A percentile compares a stretch with the other conserved stretches of the same genome.
phyloP scores from a whole-genome alignment of 2,113 vertebrate species.

The Pygoscelis adeliae region DNA sequence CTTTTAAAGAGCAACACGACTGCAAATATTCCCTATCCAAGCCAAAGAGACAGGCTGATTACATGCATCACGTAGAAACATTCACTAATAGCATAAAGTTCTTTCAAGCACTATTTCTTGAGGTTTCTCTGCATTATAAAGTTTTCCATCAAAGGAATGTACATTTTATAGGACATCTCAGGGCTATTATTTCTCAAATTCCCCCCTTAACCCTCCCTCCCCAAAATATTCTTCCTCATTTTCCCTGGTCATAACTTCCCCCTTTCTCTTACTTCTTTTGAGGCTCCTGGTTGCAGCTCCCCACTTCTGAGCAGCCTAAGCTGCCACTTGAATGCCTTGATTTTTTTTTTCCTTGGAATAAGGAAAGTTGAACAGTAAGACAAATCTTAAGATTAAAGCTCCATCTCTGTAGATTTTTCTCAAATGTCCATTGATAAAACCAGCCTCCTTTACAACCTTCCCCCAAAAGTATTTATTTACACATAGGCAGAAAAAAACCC shows the following conservation, averaged over 20 bases:
- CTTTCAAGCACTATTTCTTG: slow-evolving; percentile 60
- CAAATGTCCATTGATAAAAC: slow-evolving; percentile 33
- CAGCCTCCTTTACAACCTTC: slow-evolving; percentile 1
- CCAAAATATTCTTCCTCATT: slow-evolving; percentile 14
- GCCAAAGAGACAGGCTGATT: slow-evolving; percentile 17
- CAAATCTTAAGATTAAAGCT: slow-evolving; percentile 62
- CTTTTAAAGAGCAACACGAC: slow-evolving; percentile 31
- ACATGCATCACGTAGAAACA: slow-evolving; percentile 28
- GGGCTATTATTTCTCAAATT: slow-evolving; percentile 13
- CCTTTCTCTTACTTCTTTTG: background rate
- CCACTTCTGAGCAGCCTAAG: slow-evolving; percentile 14
- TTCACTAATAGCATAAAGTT: background rate
- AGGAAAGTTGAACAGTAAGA: slow-evolving; percentile 55
- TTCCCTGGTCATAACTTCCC: background rate
- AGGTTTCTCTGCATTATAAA: slow-evolving; percentile 29
- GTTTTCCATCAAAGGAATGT: slow-evolving; percentile 41
- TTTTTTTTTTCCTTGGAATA: slow-evolving; percentile 19
- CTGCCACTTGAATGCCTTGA: slow-evolving; percentile 25
- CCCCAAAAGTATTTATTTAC: slow-evolving; percentile 69
- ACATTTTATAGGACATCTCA: slow-evolving; percentile 35
- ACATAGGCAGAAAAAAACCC: slow-evolving; percentile 48
- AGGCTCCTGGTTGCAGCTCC: slow-evolving; percentile 14
- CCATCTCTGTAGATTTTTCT: slow-evolving; percentile 47
- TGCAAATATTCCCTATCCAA: slow-evolving; percentile 2
- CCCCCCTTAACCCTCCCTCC: background rate